These are phyloP conservation scores for Cottus gobio DNA, from an alignment of 2,113 vertebrate genomes.

Conservation along the genomic window DNA sequence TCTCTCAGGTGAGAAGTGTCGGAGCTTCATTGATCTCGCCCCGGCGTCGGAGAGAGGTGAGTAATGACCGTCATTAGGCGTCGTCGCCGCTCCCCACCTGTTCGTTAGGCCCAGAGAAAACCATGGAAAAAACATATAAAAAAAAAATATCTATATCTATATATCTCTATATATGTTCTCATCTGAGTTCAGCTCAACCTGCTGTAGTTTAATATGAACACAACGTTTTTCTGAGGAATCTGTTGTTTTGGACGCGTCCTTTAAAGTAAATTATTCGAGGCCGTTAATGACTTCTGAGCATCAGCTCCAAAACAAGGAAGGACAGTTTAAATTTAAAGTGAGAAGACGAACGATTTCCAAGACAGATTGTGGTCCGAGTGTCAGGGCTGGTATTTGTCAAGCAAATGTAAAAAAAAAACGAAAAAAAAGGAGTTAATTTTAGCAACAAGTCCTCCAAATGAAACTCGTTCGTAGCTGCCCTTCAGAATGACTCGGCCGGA, in stretches of 20 bases:
- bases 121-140: not conserved
- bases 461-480: not conserved
- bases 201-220: too few relatives aligned
- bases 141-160: not conserved
- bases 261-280: not conserved
- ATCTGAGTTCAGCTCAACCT: not conserved
- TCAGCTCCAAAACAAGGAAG: not conserved
- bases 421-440: not conserved
- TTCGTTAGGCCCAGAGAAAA: slow-evolving; percentile 39
- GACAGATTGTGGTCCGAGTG: not conserved
- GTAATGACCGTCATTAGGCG: slow-evolving; percentile 79
- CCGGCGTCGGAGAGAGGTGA: slow-evolving; percentile 98
- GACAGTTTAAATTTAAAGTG: not conserved
- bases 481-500: not conserved
- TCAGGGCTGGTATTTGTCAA: not conserved
- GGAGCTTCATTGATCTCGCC: slow-evolving; percentile 98
- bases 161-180: not conserved
- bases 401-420: not conserved
- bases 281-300: not conserved
- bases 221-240: not conserved
- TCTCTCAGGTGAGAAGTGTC: slow-evolving; percentile 94
- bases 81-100: slow-evolving; percentile 58
- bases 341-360: not conserved
- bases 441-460: not conserved
- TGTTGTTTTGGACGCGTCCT: not conserved